A percentile compares a stretch with the other conserved stretches of the same genome.
phyloP scores from a whole-genome alignment of 1,140 invertebrate species.

The Delia radicum region DNA sequence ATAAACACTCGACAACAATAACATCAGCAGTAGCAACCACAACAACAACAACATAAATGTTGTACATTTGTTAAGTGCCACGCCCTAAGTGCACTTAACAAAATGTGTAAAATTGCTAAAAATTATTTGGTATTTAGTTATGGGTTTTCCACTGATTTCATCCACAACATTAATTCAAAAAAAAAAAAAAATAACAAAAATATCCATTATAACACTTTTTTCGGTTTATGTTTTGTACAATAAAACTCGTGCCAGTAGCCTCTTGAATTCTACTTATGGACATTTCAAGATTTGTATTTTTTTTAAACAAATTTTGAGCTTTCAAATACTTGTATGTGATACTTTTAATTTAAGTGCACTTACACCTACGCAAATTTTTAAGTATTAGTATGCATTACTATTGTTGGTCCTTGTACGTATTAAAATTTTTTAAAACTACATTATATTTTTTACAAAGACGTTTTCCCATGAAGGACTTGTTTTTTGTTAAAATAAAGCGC shows the following conservation, averaged over 20 bases:
- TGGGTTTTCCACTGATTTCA: neutral
- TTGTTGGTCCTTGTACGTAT: too few relatives aligned
- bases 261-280: neutral
- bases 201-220: neutral
- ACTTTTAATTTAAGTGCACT: neutral
- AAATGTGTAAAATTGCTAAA: slow-evolving; percentile 14
- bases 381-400: too few relatives aligned
- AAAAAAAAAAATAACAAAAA: neutral
- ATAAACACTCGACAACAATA: neutral
- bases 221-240: neutral
- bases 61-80: neutral
- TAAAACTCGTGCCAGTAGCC: neutral
- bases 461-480: too few relatives aligned
- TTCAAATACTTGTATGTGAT: neutral
- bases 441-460: too few relatives aligned
- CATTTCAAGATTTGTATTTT: neutral
- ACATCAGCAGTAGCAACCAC: neutral
- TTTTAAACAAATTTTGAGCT: neutral
- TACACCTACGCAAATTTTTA: neutral
- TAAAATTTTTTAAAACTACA: too few relatives aligned
- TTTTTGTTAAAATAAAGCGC: too few relatives aligned
- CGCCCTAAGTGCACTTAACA: slow-evolving; percentile 9
- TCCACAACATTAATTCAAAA: neutral
- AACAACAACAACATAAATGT: neutral
- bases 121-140: neutral